phyloP scores from a whole-genome alignment of 2,888 invertebrate species.

The Leptinotarsa peninsularis region DNA sequence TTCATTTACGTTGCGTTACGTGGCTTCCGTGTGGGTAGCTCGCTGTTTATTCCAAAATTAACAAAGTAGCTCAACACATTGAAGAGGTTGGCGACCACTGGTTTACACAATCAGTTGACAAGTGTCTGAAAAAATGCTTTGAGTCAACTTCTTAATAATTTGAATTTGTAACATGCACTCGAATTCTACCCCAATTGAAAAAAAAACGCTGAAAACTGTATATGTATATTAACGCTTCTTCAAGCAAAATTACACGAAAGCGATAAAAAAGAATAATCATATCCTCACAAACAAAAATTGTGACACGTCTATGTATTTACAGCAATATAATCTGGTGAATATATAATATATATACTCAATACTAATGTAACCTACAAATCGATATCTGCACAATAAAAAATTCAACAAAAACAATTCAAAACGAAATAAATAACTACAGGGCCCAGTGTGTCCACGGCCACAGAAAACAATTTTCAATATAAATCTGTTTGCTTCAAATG shows the following conservation, averaged over 20 bases:
- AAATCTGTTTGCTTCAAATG: neutral
- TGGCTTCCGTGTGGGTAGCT: too few relatives aligned
- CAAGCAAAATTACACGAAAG: slow-evolving; percentile 19
- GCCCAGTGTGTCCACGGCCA: neutral
- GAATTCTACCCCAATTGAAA: neutral
- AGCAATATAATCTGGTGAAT: slow-evolving; percentile 16
- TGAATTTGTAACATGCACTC: too few relatives aligned
- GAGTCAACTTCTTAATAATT: too few relatives aligned
- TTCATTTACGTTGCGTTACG: too few relatives aligned
- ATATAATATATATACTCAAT: neutral
- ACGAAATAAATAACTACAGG: slow-evolving; percentile 12
- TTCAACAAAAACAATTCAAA: slow-evolving; percentile 1
- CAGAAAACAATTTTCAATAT: slow-evolving; percentile 14
- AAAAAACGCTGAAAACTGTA: neutral
- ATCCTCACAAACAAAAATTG: slow-evolving; percentile 21
- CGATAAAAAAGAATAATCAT: slow-evolving; percentile 21
- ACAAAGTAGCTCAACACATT: too few relatives aligned
- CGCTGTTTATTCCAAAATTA: too few relatives aligned
- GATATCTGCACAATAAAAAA: slow-evolving; percentile 15
- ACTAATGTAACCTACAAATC: neutral
- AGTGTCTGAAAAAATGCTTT: too few relatives aligned
- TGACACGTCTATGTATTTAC: slow-evolving; percentile 18
- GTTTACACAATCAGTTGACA: too few relatives aligned
- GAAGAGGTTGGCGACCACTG: too few relatives aligned
- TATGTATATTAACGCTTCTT: slow-evolving; percentile 5